Percentiles rank a stretch among this genome's conserved stretches.
Conservation (phyloP, 64 coral and sea anemone species). For the Astreopora myriophthalma region DNA sequence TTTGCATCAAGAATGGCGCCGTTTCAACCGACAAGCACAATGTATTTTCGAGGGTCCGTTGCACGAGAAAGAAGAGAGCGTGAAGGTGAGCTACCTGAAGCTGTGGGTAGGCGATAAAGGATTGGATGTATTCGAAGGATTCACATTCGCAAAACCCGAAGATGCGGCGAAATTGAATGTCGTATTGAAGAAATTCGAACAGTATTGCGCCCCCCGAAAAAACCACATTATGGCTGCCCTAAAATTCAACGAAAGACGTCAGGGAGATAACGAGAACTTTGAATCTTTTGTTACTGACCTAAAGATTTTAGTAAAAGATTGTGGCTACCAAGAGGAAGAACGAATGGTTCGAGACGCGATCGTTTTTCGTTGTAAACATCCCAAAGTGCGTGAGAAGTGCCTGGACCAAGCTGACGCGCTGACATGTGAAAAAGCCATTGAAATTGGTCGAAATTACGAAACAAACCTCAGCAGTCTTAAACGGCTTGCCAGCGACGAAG, state of each 20-base stretch:
- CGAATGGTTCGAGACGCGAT: constrained; percentile 21
- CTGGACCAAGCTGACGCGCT: constrained; percentile 1
- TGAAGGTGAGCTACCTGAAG: neutral
- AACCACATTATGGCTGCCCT: constrained; percentile 8
- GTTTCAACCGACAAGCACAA: neutral
- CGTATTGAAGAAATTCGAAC: constrained; percentile 2
- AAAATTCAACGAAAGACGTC: constrained; percentile 40
- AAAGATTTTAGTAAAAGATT: constrained; percentile 26
- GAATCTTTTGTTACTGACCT: constrained; percentile 44
- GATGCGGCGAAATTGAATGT: neutral
- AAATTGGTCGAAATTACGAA: constrained; percentile 27
- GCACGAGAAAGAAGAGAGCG: neutral
- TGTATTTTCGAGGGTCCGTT: neutral
- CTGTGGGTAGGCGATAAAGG: neutral
- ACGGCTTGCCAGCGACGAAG: too few relatives aligned
- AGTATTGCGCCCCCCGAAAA: neutral
- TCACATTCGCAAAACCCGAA: neutral
- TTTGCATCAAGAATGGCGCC: neutral
- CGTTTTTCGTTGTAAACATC: constrained; percentile 38
- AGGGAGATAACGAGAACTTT: constrained; percentile 61
- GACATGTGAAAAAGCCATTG: constrained; percentile 14
- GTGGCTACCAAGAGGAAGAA: constrained; percentile 25
- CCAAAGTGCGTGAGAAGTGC: constrained; percentile 21
- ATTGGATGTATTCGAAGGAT: neutral
- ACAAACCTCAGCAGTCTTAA: neutral